phyloP scores from a whole-genome alignment of 2,797 vertebrate genomes.

The Rhinogobio ventralis region DNA sequence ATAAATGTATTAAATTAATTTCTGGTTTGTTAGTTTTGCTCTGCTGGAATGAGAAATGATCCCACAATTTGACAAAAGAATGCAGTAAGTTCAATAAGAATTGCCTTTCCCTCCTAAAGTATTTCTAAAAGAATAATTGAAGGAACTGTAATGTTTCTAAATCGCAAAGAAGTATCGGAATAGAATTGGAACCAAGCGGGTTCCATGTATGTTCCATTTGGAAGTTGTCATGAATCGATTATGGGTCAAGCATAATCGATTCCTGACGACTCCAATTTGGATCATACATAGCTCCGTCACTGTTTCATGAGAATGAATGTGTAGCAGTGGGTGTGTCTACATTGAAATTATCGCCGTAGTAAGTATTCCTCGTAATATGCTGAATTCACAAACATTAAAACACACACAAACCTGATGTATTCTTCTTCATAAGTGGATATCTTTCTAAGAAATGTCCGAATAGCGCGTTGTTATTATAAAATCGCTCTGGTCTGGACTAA shows the following conservation, averaged over 20 bases:
- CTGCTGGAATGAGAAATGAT: background rate
- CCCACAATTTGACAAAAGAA: background rate
- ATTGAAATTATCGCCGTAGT: background rate
- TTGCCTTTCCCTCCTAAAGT: background rate
- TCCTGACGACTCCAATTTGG: background rate
- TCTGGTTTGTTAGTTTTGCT: background rate
- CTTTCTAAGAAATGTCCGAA: background rate
- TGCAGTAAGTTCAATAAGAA: background rate
- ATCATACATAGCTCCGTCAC: slow-evolving; percentile 25
- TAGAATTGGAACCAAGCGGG: background rate
- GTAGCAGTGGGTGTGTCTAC: slow-evolving; percentile 45
- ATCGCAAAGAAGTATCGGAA: background rate
- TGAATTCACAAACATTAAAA: background rate
- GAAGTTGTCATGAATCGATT: too few relatives aligned
- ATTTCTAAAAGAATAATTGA: background rate
- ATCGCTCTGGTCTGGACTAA: background rate
- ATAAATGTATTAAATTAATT: background rate
- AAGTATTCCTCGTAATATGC: background rate
- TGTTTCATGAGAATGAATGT: background rate
- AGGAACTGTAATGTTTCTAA: background rate
- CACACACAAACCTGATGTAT: too few relatives aligned
- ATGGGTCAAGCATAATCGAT: background rate
- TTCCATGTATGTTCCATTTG: too few relatives aligned
- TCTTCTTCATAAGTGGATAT: background rate
- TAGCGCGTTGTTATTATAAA: background rate